A percentile compares a stretch with the other conserved stretches of the same genome.
phyloP scores from a whole-genome alignment of 2,888 invertebrate species.

The Callyntrura sp. region DNA sequence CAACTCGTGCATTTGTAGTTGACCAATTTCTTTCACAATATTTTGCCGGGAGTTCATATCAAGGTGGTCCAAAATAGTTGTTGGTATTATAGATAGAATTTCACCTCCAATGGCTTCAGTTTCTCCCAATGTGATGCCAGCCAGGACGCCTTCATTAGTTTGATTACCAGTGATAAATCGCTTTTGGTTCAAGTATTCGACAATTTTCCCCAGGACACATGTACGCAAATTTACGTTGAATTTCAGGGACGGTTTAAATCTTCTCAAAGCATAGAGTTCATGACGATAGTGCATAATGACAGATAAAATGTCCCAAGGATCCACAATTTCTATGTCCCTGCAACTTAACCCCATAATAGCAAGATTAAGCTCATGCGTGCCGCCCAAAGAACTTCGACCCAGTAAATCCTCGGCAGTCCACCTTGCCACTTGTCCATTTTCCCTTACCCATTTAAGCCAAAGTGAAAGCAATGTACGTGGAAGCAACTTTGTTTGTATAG shows the following conservation, averaged over 20 bases:
- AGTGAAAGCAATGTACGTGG: slow-evolving; percentile 77
- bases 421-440: slow-evolving; percentile 66
- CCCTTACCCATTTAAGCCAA: slow-evolving; percentile 81
- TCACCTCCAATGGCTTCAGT: slow-evolving; percentile 82
- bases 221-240: slow-evolving; percentile 80
- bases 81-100: slow-evolving; percentile 80
- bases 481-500: slow-evolving; percentile 81
- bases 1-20: slow-evolving; percentile 79
- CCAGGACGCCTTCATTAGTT: slow-evolving; percentile 73
- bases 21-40: slow-evolving; percentile 82
- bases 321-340: slow-evolving; percentile 77
- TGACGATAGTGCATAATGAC: slow-evolving; percentile 79
- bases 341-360: slow-evolving; percentile 82
- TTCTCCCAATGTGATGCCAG: slow-evolving; percentile 77
- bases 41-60: slow-evolving; percentile 51
- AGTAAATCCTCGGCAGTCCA: slow-evolving; percentile 82
- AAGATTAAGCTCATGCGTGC: slow-evolving; percentile 78
- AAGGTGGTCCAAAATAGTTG: slow-evolving; percentile 71
- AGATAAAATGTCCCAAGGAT: slow-evolving; percentile 78
- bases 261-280: slow-evolving; percentile 77
- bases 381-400: slow-evolving; percentile 81
- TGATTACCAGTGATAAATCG: slow-evolving; percentile 68
- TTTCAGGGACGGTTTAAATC: slow-evolving; percentile 64
- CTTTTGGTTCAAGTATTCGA: slow-evolving; percentile 79
- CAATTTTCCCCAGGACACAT: slow-evolving; percentile 80